Evolutionary conservation across 2,113 vertebrate species (phyloP).

Genomic region (Clarias magur): DNA sequence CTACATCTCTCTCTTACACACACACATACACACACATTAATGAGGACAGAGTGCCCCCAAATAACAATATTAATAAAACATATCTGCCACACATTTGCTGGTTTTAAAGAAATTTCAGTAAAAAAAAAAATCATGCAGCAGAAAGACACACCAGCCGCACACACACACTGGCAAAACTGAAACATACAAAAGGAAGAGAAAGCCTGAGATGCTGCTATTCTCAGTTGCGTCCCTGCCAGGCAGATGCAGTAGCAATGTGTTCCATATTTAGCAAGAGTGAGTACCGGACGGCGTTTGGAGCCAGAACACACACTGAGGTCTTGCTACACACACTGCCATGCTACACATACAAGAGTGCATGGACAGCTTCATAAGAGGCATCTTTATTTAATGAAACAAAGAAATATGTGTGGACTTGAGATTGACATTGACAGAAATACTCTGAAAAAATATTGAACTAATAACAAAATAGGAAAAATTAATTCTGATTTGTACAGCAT

Average conservation of each 20-base stretch:
- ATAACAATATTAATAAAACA: constrained; percentile 46
- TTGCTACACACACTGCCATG: neutral
- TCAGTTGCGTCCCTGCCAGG: constrained; percentile 30
- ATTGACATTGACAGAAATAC: neutral
- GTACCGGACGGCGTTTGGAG: constrained; percentile 14
- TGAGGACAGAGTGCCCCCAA: constrained; percentile 30
- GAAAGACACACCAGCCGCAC: constrained; percentile 5
- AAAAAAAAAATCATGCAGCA: neutral
- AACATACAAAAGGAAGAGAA: constrained; percentile 11
- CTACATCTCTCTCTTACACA: neutral
- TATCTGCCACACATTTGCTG: constrained; percentile 18
- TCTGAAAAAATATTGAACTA: neutral
- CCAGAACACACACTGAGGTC: neutral
- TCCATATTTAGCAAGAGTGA: constrained; percentile 38
- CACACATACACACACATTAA: constrained; percentile 33
- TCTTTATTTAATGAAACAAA: neutral
- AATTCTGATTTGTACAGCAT: neutral
- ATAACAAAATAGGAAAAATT: neutral
- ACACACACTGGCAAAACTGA: constrained; percentile 15
- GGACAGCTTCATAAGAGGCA: neutral
- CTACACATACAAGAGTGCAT: neutral
- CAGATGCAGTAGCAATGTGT: constrained; percentile 29
- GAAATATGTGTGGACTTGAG: neutral
- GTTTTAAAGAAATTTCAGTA: constrained; percentile 3
- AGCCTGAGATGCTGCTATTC: constrained; percentile 31